Base-by-base conservation (phyloP, 1,140 invertebrate genomes). In the Platyscapa corneri region DNA sequence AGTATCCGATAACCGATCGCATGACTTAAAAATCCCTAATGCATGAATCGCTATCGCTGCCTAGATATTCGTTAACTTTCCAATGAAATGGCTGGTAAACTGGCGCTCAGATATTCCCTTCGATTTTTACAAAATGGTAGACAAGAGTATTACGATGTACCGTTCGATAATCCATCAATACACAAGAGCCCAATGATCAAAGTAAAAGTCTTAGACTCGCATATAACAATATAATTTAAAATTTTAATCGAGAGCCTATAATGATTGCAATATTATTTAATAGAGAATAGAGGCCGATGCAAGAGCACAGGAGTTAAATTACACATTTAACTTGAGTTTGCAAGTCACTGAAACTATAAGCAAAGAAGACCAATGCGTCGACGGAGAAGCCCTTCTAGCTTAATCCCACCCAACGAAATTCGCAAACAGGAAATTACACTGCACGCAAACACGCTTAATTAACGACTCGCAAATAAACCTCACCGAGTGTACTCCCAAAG, bases 381-480 rank as follows among this genome's bases (percentile, higher is more conserved):
- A 20, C 37, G 32, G 37, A n/a, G 39, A 12, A 37, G 37, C 49
- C 65, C 79, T 67, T 67, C 27, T 82, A 64, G 64, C 42, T 42
- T 20, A 27, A 42, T 39, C 65, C 42, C 79, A 60, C 82, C 60
- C 75, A 27, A 18, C 77, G 32, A 80, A 85, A 85, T 85, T 85
- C 76, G 30, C 83, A 75, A 85, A 72, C 83, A 80, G 77, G 77
- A 85, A 85, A 85, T 85, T 85, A 85, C 83, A 80, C 60, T 56
- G 83, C 76, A n/a, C 49, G 83, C 77, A 80, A 78, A 84, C 83
- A 72, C 76, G 76, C 83, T 84, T 85, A 85, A 85, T 85, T 85
- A 85, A 80, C 75, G 75, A 78, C 76, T 84, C 23, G 76, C 76
- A 78, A 84, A 84, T 78, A 84, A 78, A 84, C 60, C 56, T 34